Evolutionary conservation across 53 echinoderm and acorn worm genomes (phyloP).

Genomic region (Echinometra lucunter): DNA sequence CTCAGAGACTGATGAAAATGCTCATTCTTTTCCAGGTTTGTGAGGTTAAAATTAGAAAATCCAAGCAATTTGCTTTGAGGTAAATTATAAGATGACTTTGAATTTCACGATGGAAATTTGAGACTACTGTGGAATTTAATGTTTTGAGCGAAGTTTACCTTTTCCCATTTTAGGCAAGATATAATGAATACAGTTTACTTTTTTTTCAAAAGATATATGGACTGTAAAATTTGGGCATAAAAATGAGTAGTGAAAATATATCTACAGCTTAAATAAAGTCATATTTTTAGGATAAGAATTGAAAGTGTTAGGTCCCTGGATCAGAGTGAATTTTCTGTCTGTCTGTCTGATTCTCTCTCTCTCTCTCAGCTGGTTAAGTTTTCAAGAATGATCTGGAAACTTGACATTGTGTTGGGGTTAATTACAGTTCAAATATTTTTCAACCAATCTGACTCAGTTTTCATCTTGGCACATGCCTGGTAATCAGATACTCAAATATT

Average conservation of each 20-base stretch:
- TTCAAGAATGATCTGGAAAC: not conserved
- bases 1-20: not conserved
- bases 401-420: not conserved
- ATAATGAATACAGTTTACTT: not conserved
- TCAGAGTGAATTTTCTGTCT: no score
- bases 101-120: not conserved
- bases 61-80: not conserved
- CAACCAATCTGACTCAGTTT: not conserved
- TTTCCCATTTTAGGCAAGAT: not conserved
- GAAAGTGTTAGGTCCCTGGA: no score
- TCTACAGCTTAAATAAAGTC: no score
- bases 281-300: no score
- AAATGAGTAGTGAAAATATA: no score
- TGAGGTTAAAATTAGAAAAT: not conserved
- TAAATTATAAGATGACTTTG: not conserved
- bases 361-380: not conserved
- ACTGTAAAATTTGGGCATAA: no score
- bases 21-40: not conserved
- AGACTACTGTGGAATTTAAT: not conserved
- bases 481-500: not conserved
- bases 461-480: conserved; percentile 2
- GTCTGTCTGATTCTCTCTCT: no score
- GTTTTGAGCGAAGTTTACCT: not conserved
- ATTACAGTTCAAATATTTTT: conserved; percentile 14
- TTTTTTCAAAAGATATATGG: not conserved